Evolutionary conservation across 2,113 vertebrate genomes (phyloP).

Genomic region (Archocentrus centrarchus): DNA sequence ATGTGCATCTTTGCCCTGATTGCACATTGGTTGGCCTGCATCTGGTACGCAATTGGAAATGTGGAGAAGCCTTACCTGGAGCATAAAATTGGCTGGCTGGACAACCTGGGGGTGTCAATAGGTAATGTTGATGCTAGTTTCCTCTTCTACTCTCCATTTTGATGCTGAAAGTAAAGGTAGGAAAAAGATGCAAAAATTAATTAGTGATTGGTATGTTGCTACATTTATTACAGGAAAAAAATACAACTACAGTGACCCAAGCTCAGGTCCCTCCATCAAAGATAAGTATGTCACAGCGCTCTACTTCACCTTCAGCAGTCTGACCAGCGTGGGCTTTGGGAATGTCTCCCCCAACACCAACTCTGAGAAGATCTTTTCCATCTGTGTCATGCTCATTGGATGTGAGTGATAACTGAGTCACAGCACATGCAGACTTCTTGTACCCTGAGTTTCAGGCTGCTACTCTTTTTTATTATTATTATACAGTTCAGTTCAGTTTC

Average conservation of each 20-base stretch:
- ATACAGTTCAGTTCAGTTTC: too few relatives aligned
- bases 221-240: slow-evolving; percentile 84
- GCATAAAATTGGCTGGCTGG: slow-evolving; percentile 98
- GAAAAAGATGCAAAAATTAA: not conserved
- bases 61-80: slow-evolving; percentile 96
- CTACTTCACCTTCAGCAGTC: slow-evolving; percentile 99
- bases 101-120: slow-evolving; percentile 95
- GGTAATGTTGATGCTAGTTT: slow-evolving; percentile 64
- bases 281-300: slow-evolving; percentile 99
- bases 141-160: not conserved
- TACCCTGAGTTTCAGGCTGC: not conserved
- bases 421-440: not conserved
- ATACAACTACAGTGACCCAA: slow-evolving; percentile 95
- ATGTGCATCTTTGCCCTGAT: slow-evolving; percentile 99
- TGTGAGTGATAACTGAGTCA: slow-evolving; percentile 85
- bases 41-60: slow-evolving; percentile 99
- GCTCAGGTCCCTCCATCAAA: slow-evolving; percentile 97
- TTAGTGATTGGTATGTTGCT: not conserved
- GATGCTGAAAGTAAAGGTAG: not conserved
- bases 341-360: slow-evolving; percentile 99
- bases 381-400: slow-evolving; percentile 99
- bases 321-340: slow-evolving; percentile 98
- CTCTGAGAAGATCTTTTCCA: slow-evolving; percentile 99
- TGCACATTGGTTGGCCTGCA: slow-evolving; percentile 98
- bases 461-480: too few relatives aligned